phyloP scores from a whole-genome alignment of 2,888 invertebrate species.

The Hypsopygia costalis region DNA sequence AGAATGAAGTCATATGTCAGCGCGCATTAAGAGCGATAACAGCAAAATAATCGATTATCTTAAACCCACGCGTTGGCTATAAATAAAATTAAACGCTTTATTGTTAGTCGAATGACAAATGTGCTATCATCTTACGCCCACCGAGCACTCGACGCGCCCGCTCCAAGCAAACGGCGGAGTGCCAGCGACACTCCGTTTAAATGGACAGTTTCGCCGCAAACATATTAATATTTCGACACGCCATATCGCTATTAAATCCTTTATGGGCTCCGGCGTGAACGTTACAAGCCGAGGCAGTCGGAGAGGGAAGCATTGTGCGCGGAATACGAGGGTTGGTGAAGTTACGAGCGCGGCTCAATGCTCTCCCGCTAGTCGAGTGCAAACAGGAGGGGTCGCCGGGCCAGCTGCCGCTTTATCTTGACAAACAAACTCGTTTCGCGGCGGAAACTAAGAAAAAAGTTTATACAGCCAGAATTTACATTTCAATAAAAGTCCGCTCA shows the following conservation, averaged over 20 bases:
- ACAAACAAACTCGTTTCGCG: slow-evolving; percentile 39
- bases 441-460: slow-evolving; percentile 41
- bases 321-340: slow-evolving; percentile 39
- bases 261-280: slow-evolving; percentile 49
- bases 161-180: slow-evolving; percentile 23
- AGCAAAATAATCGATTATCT: slow-evolving; percentile 50
- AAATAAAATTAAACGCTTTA: slow-evolving; percentile 69
- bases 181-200: slow-evolving; percentile 43
- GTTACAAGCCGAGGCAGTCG: slow-evolving; percentile 44
- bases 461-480: slow-evolving; percentile 37
- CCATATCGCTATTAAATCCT: slow-evolving; percentile 66
- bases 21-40: slow-evolving; percentile 42
- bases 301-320: slow-evolving; percentile 42
- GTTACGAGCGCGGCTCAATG: slow-evolving; percentile 44
- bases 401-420: slow-evolving; percentile 65
- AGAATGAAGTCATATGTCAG: slow-evolving; percentile 43
- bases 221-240: slow-evolving; percentile 71
- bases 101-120: slow-evolving; percentile 73
- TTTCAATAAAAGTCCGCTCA: slow-evolving; percentile 44
- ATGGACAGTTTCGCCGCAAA: slow-evolving; percentile 52
- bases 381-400: slow-evolving; percentile 49
- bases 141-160: slow-evolving; percentile 27
- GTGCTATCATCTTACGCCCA: slow-evolving; percentile 60
- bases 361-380: slow-evolving; percentile 44
- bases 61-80: slow-evolving; percentile 58